Evolutionary conservation across 2,888 invertebrate genomes (phyloP), one percentile per base, ranked within the genome.

Genomic region (Drosophila paramelanica): DNA sequence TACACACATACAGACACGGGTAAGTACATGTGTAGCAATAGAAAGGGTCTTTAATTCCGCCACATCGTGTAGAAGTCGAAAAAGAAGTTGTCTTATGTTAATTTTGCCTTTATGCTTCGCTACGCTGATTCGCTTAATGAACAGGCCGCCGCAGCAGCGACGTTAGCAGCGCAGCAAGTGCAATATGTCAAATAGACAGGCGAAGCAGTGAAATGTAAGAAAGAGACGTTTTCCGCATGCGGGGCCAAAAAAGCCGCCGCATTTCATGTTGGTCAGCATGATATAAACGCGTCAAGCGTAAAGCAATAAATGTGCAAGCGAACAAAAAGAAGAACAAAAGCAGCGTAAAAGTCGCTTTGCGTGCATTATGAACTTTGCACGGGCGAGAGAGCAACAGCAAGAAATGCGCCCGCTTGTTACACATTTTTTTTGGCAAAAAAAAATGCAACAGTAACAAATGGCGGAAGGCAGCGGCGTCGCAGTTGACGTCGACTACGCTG

Each of bases 41-140:
- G 77, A 78, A 83, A 74, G 68, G 86, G 83, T 85, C 87, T 85
- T 88, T 85, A 85, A 85, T 85, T 85, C 85, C 88, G 83, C 85
- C 86, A 85, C 67, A 73, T 55, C 50, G 39, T 27, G 43, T 62
- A 68, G 78, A 73, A 75, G 88, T 81, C 53, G 57, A 73, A 79
- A 73, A 87, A 83, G 79, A 83, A 84, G 83, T 88, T 85, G 88
- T 77, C 80, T 88, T 85, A 85, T 88, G 85, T 83, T 85, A 88
- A 85, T 85, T 88, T 88, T 81, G 74, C 69, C 70, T 86, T 83
- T 86, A 79, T 85, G 88, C 81, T 85, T 88, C 86, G 85, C 88
- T 88, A 86, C 73, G 81, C 75, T 86, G 88, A 88, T 75, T 88
- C 87, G 87, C 86, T 83, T 85, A 88, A 85, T 85, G 88, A 88